phyloP scores from a whole-genome alignment of 2,888 invertebrate genomes.

The Polylopha cassiicola region DNA sequence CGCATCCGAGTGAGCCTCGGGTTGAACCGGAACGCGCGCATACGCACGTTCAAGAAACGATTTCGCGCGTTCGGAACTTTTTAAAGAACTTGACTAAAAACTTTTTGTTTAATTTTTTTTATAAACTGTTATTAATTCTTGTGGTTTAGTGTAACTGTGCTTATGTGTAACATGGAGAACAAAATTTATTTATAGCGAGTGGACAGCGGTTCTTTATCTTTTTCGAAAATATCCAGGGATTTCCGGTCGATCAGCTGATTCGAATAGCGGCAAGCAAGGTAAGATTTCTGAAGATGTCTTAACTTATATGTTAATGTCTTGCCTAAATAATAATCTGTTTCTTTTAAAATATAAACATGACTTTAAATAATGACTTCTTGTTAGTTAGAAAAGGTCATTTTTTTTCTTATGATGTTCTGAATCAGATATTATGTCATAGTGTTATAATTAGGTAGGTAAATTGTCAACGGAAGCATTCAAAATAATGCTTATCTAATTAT shows the following conservation, averaged over 20 bases:
- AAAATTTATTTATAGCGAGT: constrained; percentile 42
- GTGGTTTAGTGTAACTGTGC: constrained; percentile 33
- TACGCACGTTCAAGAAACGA: constrained; percentile 53
- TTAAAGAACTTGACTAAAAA: constrained; percentile 33
- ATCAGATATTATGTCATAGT: too few relatives aligned
- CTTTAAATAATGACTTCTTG: too few relatives aligned
- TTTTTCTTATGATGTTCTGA: too few relatives aligned
- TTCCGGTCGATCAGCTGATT: constrained; percentile 31
- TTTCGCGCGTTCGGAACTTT: constrained; percentile 34
- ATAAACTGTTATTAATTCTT: constrained; percentile 27
- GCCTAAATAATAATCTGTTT: too few relatives aligned
- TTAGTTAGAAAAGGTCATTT: too few relatives aligned
- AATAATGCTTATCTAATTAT: too few relatives aligned
- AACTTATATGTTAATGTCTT: too few relatives aligned
- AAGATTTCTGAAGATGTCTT: constrained; percentile 22
- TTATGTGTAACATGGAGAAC: constrained; percentile 39
- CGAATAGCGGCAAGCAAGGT: constrained; percentile 37
- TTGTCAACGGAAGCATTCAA: too few relatives aligned
- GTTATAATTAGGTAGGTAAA: too few relatives aligned
- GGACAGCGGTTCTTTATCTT: constrained; percentile 38
- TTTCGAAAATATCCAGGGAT: constrained; percentile 39
- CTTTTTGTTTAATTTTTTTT: constrained; percentile 26
- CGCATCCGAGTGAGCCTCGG: constrained; percentile 72
- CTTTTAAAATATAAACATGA: too few relatives aligned
- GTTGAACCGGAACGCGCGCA: constrained; percentile 65